Evolutionary conservation across 2,888 invertebrate genomes (phyloP).

Genomic region (Drosophila sordidula): DNA sequence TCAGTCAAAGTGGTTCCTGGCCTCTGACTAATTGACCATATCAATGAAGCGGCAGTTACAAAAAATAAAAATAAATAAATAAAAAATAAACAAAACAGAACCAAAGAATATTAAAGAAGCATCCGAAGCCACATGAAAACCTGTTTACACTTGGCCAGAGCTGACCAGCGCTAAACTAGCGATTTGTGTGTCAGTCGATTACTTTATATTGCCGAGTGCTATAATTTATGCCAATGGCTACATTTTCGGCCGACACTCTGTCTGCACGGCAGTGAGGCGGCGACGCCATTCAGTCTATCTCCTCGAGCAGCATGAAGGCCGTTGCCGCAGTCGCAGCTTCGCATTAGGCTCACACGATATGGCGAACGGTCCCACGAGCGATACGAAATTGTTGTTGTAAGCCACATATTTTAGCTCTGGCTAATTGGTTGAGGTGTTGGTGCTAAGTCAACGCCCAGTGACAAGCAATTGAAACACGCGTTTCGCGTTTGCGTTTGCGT

Average conservation of each 20-base stretch:
- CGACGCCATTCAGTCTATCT: slow-evolving; percentile 72
- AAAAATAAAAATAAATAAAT: neutral
- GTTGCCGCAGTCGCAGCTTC: slow-evolving; percentile 31
- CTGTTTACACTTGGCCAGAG: slow-evolving; percentile 65
- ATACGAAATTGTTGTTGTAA: slow-evolving; percentile 27
- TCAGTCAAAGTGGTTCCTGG: slow-evolving; percentile 61
- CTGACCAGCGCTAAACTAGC: slow-evolving; percentile 43
- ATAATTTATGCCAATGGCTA: slow-evolving; percentile 78
- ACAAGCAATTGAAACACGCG: slow-evolving; percentile 37
- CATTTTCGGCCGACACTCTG: slow-evolving; percentile 63
- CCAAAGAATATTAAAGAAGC: slow-evolving; percentile 28
- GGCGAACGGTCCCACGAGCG: slow-evolving; percentile 2
- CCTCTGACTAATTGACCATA: slow-evolving; percentile 75
- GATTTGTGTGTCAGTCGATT: slow-evolving; percentile 77
- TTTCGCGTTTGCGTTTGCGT: slow-evolving; percentile 12
- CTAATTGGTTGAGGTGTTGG: slow-evolving; percentile 46
- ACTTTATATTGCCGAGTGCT: slow-evolving; percentile 56
- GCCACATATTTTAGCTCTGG: slow-evolving; percentile 43
- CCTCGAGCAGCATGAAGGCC: slow-evolving; percentile 65
- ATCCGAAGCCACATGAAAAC: slow-evolving; percentile 45
- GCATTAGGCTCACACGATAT: slow-evolving; percentile 5
- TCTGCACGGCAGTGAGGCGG: slow-evolving; percentile 49
- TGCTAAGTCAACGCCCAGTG: slow-evolving; percentile 38
- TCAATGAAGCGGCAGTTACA: slow-evolving; percentile 35
- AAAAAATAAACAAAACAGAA: slow-evolving; percentile 5